phyloP scores from a whole-genome alignment of 2,797 vertebrate species.

The Epinephelus malabaricus region DNA sequence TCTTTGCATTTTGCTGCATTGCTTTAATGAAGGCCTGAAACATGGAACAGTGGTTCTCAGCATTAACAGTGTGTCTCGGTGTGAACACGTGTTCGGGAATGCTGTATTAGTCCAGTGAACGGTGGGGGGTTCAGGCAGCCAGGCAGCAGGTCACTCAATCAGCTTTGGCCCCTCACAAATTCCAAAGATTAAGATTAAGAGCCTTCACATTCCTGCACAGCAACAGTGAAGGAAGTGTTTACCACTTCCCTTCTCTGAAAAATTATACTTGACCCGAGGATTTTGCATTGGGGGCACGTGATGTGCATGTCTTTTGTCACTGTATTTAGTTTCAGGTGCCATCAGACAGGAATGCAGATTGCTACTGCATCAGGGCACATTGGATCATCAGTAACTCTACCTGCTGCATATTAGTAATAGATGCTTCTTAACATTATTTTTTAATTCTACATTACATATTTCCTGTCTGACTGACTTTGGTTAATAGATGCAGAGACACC shows the following conservation, averaged over 20 bases:
- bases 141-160: constrained; percentile 63
- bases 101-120: constrained; percentile 28
- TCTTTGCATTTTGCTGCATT: not conserved
- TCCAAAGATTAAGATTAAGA: constrained; percentile 78
- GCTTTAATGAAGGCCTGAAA: not conserved
- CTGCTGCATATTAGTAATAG: not conserved
- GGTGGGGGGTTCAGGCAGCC: constrained; percentile 14
- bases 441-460: not conserved
- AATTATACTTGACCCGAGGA: not conserved
- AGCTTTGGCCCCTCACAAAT: constrained; percentile 67
- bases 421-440: not conserved
- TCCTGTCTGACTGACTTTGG: not conserved
- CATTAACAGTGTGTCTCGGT: not conserved
- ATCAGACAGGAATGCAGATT: constrained; percentile 5
- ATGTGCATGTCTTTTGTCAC: not conserved
- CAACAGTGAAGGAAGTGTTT: constrained; percentile 31
- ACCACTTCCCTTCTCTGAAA: constrained; percentile 13
- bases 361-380: not conserved
- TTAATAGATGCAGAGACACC: not conserved
- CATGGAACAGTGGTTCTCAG: not conserved
- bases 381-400: not conserved
- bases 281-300: not conserved
- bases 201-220: constrained; percentile 71
- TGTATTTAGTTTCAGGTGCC: constrained; percentile 8
- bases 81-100: constrained; percentile 16